phyloP scores from a whole-genome alignment of 35 echinoderm and acorn worm species.

The Ptychodera flava region DNA sequence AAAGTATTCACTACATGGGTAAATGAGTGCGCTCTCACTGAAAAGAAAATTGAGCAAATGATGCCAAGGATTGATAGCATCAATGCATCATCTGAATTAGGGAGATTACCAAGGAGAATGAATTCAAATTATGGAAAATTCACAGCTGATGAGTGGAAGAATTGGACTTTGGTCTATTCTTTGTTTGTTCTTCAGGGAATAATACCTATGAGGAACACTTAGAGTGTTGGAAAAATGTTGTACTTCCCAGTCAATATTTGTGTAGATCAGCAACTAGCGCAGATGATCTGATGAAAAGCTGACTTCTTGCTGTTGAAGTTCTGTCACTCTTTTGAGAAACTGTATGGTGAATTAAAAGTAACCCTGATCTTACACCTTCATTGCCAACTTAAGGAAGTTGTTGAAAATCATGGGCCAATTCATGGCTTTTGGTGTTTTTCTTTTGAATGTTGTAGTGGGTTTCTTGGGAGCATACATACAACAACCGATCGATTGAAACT shows the following conservation, averaged over 20 bases:
- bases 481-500: neutral
- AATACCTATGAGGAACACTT: slow-evolving; percentile 14
- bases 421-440: slow-evolving; percentile 27
- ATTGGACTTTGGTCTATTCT: slow-evolving; percentile 31
- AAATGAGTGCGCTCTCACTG: neutral
- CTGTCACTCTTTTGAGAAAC: neutral
- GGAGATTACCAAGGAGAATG: slow-evolving; percentile 24
- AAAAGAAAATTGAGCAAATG: slow-evolving; percentile 5
- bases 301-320: slow-evolving; percentile 6
- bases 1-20: slow-evolving; percentile 11
- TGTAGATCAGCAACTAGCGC: neutral
- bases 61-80: neutral
- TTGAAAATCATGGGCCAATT: slow-evolving; percentile 3
- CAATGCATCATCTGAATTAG: neutral
- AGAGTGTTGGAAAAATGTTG: slow-evolving; percentile 25
- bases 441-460: slow-evolving; percentile 14
- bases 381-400: slow-evolving; percentile 9
- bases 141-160: no score
- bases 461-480: slow-evolving; percentile 11
- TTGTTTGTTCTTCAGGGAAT: slow-evolving; percentile 14
- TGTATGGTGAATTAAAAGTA: slow-evolving; percentile 7
- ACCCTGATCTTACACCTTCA: slow-evolving; percentile 30
- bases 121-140: slow-evolving; percentile 10
- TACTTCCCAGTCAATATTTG: slow-evolving; percentile 9
- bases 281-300: neutral